Evolutionary conservation across 2,113 vertebrate species (phyloP), one percentile per base, ranked within the genome.

Genomic region (Poecilia latipinna): DNA sequence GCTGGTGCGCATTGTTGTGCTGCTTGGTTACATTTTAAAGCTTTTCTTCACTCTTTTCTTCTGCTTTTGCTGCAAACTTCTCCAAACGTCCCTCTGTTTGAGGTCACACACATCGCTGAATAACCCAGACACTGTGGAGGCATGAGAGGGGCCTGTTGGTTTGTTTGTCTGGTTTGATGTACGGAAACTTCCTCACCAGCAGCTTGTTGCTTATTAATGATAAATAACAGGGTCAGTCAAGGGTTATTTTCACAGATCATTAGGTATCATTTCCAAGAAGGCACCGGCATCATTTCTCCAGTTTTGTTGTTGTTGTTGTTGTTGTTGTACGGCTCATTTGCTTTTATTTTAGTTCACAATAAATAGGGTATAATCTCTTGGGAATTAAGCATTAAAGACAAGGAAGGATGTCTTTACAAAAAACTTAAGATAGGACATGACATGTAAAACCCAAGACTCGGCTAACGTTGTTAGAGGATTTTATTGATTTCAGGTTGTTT

Each of bases 11-110:
- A 88, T 88, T 87, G 86, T 85, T 79, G 80, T 37, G 75, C 88
- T 82, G 74, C 39, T 17, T 17, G 88, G 89, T 86, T 82, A 80
- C 88, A 83, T 87, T 92, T 93, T 91, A 84, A 89, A 87, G 79
- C 90, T 88, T 87, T 88, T 87, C 90, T 37, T 90, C 76, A 78
- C 81, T 83, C 66, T 86, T 81, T 85, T 82, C 83, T 86, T 84
- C 78, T 83, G 42, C 82, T 81, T 76, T 80, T 80, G 80, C 87
- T 71, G 80, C 79, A 19, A 70, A n/a, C 11, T 90, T 89, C 88
- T 86, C 74, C 69, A 80, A 86, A 77, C 54, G 42, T 69, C 42
- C 72, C 74, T 70, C n/a, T 67, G 63, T 90, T 77, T 90, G 82
- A 90, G 90, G 89, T 90, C 86, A 85, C 79, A 88, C 79, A 70